Percentiles rank a stretch among this genome's conserved stretches.
Conservation (phyloP, 2,888 invertebrate species). For the Erebia ligea region DNA sequence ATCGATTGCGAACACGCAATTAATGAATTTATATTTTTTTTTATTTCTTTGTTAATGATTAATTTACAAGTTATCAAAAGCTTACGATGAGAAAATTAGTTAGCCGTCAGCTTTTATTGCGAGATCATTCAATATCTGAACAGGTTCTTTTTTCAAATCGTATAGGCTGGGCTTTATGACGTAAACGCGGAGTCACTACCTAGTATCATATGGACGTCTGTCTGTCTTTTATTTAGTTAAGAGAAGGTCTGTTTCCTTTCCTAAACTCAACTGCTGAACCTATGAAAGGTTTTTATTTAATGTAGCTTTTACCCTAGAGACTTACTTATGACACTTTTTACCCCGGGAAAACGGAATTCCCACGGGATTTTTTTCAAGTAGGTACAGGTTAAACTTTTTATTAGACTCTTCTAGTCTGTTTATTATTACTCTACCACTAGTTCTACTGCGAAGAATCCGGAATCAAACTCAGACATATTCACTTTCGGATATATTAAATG, state of each 20-base stretch:
- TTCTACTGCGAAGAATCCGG: neutral
- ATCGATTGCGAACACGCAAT: constrained; percentile 20
- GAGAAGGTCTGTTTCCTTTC: too few species aligned
- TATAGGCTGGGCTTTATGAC: neutral
- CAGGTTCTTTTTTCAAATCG: neutral
- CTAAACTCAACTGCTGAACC: too few species aligned
- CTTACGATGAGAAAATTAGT: constrained; percentile 9
- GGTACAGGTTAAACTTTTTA: too few species aligned
- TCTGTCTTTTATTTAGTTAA: too few species aligned
- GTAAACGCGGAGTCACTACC: neutral
- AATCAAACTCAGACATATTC: neutral
- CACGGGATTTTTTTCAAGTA: too few species aligned
- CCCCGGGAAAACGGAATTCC: too few species aligned
- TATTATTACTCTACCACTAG: too few species aligned
- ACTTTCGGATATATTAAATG: neutral
- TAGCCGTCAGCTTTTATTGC: neutral
- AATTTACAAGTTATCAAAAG: constrained; percentile 11
- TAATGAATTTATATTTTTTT: neutral
- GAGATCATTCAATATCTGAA: neutral
- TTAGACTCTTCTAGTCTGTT: too few species aligned
- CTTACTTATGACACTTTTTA: too few species aligned
- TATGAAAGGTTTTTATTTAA: too few species aligned
- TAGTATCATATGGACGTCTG: neutral
- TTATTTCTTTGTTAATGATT: constrained; percentile 20
- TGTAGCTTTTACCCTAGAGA: too few species aligned